Base-by-base conservation (phyloP, 2,113 vertebrate species). In the Saguinus midas region DNA sequence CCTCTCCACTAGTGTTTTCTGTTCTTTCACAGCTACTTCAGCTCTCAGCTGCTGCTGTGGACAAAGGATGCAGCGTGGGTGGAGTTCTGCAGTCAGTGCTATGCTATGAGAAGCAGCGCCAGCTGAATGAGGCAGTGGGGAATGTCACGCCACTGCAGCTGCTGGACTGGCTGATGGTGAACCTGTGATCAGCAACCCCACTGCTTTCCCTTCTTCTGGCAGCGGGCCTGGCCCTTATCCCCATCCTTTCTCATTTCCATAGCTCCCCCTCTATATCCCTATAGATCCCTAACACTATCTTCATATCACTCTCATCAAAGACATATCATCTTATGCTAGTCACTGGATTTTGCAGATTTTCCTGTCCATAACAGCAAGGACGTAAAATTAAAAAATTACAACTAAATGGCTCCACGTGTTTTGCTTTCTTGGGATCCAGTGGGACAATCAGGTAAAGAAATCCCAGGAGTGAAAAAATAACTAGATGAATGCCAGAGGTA, bases 121-220 rank as follows among this genome's bases (percentile, higher is more conserved):
- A 98, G 70, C 95, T 98, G 94, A 93, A 98, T 0, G 97, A 98
- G 94, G 98, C 98, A 0, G 90, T 96, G 94, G 98, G 96, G 3
- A 98, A 97, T 11, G 83, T 98, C 11, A 94, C 95, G 2, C 83
- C 92, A 81, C 87, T 98, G 91, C 97, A 97, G 92, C 97, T 97
- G 91, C 97, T 98, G 95, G 98, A 98, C 96, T 97, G 97, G 96
- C 97, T 98, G 97, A 96, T 98, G 91, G 90, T 11, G 73, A 98
- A 97, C 91, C 97, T 92, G 37, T 97, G 94, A 98, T 45, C 2
- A 0, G 29, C 17, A 9, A 90, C 78, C 37, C 45, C 57, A 70
- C 72, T 40, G n/a, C n/a, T 23, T 52, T 18, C n/a, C 5, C 87
- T 66, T n/a, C 11, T 52, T 29, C 68, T 55, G 29, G 43, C 68